A percentile compares a stretch with the other conserved stretches of the same genome.
These are phyloP conservation scores for Benthosema pterotum DNA, from an alignment of 2,797 vertebrate genomes.

Conservation along the genomic window DNA sequence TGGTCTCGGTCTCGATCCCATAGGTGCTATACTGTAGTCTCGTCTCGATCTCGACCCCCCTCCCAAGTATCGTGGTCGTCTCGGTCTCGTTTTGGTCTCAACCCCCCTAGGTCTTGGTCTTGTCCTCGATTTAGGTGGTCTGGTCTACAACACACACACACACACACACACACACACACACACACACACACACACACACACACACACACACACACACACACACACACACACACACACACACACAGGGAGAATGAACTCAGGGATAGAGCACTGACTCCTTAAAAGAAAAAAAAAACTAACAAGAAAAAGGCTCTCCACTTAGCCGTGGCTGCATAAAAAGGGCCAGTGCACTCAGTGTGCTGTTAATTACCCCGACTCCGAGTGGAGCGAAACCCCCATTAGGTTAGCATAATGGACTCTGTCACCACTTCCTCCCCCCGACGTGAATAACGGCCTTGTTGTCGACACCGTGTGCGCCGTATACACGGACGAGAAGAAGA, in stretches of 20 bases:
- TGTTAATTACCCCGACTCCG: constrained; percentile 67
- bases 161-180: constrained; percentile 18
- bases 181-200: constrained; percentile 19
- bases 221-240: constrained; percentile 19
- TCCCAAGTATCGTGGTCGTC: too few species aligned
- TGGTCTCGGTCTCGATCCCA: too few species aligned
- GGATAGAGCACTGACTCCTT: constrained; percentile 69
- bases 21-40: too few species aligned
- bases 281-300: too few species aligned
- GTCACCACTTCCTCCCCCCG: constrained; percentile 44
- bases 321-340: constrained; percentile 64
- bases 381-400: constrained; percentile 60
- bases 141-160: constrained; percentile 10
- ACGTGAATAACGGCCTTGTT: constrained; percentile 42
- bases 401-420: constrained; percentile 63
- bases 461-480: constrained; percentile 17
- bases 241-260: constrained; percentile 42
- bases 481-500: too few species aligned
- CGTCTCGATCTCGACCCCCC: too few species aligned
- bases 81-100: too few species aligned
- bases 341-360: constrained; percentile 59
- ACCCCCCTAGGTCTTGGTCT: too few species aligned
- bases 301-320: constrained; percentile 67
- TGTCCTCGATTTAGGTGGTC: too few species aligned
- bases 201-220: constrained; percentile 9